Evolutionary conservation across 1,140 invertebrate genomes (phyloP), one percentile per base, ranked within the genome.

Genomic region (Aricia agestis): DNA sequence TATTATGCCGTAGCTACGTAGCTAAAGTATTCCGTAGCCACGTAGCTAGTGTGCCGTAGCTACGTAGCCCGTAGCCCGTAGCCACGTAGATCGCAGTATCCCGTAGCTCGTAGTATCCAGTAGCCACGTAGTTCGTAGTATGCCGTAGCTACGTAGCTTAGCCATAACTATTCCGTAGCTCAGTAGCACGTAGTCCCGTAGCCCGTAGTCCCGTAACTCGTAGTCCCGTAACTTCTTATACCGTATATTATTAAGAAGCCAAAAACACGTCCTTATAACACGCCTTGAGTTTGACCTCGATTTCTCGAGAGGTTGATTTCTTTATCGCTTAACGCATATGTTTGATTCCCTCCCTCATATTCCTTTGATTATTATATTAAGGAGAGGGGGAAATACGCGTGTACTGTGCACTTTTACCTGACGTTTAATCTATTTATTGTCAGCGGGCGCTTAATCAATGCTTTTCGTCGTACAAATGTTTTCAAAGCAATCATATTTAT

Each of bases 321-420:
- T 82, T 88, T 86, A 88, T 85, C 84, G 87, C 81, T 79, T 72
- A 75, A 73, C 80, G 80, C 87, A 86, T 89, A 89, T 89, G 85
- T 89, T 87, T 89, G 86, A 89, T 85, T 84, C 80, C 77, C 72
- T 68, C 85, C 85, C 84, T 89, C 86, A 83, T 86, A 85, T 91
- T 85, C 82, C 78, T 91, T 91, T 90, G 87, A 91, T 91, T 91
- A 89, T 91, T 89, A 80, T 85, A 84, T 90, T 86, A 89, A 74
- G 73, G 72, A 81, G 86, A 84, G 81, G 82, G 84, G 82, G 80
- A 78, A 78, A 80, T 81, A 88, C 84, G 77, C 77, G 80, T 78
- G 72, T 77, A 76, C 79, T 78, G 78, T 83, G 88, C 85, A 86
- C 78, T 89, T 91, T 82, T 89, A 89, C 81, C 78, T 83, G 80